phyloP scores from a whole-genome alignment of 2,797 vertebrate genomes.

The Channallabes apus region DNA sequence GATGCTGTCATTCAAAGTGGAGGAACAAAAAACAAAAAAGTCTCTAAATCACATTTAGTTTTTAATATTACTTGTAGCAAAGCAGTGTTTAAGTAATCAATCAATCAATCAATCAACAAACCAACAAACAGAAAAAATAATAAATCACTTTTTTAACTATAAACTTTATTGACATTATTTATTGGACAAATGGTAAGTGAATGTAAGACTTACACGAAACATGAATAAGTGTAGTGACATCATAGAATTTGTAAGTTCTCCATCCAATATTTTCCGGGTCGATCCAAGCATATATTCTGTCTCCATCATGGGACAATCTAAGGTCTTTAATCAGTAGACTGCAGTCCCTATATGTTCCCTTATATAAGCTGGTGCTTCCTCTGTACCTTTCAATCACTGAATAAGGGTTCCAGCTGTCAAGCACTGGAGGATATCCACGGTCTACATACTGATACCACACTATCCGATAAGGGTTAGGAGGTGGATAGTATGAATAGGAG shows the following conservation, averaged over 20 bases:
- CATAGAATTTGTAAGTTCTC: conserved; percentile 53
- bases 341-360: not conserved
- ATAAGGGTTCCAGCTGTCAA: not conserved
- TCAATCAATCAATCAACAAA: too few species aligned
- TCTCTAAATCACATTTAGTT: too few species aligned
- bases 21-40: too few species aligned
- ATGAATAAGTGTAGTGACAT: conserved; percentile 60
- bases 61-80: too few species aligned
- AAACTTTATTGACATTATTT: too few species aligned
- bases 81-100: too few species aligned
- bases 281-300: conserved; percentile 67
- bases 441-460: conserved; percentile 65
- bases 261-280: conserved; percentile 62
- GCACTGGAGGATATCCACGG: conserved; percentile 60
- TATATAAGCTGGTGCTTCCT: conserved; percentile 24
- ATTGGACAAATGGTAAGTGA: not conserved
- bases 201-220: conserved; percentile 54
- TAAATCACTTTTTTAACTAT: too few species aligned
- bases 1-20: too few species aligned
- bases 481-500: conserved; percentile 53
- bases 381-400: conserved; percentile 34
- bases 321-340: conserved; percentile 58
- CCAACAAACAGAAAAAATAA: too few species aligned
- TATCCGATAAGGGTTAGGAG: conserved; percentile 26
- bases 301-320: conserved; percentile 29